These are phyloP conservation scores for Lepilemur septentrionalis DNA, from an alignment of 2,797 vertebrate species.

Conservation along the genomic window DNA sequence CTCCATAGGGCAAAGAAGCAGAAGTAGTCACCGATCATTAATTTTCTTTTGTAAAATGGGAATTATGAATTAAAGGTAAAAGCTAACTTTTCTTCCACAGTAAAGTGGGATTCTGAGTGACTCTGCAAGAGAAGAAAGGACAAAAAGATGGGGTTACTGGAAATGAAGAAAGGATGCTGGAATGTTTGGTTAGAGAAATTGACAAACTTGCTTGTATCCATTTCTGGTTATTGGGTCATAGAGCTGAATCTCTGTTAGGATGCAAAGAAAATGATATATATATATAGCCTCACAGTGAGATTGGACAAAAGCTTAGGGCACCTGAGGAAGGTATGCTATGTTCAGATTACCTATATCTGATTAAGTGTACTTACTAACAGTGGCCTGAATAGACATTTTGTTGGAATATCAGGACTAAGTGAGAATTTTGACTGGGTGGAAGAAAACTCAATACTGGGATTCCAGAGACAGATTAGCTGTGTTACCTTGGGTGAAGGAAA, in stretches of 20 bases:
- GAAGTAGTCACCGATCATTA: neutral
- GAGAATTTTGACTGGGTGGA: neutral
- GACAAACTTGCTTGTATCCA: neutral
- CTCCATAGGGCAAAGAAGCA: neutral
- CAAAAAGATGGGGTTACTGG: neutral
- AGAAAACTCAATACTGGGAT: slow-evolving; percentile 7
- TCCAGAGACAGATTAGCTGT: neutral
- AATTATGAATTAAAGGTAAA: neutral
- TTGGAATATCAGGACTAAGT: neutral
- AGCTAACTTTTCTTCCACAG: neutral
- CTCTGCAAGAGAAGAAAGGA: neutral
- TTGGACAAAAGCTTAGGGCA: neutral
- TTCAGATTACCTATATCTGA: neutral
- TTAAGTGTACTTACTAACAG: neutral
- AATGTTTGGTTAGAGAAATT: neutral
- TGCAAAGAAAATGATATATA: neutral
- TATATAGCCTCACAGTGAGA: neutral
- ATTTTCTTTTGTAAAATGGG: neutral
- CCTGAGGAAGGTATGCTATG: neutral
- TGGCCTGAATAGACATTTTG: neutral
- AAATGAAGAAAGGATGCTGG: neutral
- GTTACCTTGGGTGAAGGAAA: neutral
- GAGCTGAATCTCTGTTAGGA: neutral
- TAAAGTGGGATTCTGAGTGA: neutral
- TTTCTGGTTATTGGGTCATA: neutral